Base-by-base conservation (phyloP, 2,888 invertebrate species). In the Bembecia ichneumoniformis region DNA sequence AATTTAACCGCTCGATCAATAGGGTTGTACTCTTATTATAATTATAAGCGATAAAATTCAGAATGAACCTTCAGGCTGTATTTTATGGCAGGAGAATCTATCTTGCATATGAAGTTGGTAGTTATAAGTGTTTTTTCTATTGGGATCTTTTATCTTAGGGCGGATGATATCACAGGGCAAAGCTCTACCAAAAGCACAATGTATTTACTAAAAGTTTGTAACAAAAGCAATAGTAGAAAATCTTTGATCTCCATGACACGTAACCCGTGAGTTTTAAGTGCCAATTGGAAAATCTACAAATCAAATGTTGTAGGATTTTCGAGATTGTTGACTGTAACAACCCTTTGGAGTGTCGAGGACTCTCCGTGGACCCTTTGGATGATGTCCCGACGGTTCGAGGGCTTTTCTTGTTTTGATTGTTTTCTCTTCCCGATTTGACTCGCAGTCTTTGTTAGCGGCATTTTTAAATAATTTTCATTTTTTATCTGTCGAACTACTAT, bases 241-340 rank as follows among this genome's bases (percentile, higher is more conserved):
- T 13, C 40, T 14, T 40, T 9, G 40, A 40, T 44, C 16, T 44
- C 17, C 44, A 44, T 44, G 44, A 44, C 44, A 44, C 44, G 44
- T 44, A 44, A 44, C 40, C 14, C 40, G 14, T 44, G 11, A 13
- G 47, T 3, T 17, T 4, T 7, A 35, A 28, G 43, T 15, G 17
- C 16, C 77, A 81, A 84, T 83, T 70, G 76, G 76, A 74, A 79
- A 81, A 77, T 76, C 73, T 77, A 76, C 75, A 82, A 82, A 82
- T 80, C 79, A 80, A 77, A 74, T 70, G 75, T 76, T 43, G 50
- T 47, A 74, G 80, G 77, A 76, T 73, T 68, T 62, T 69, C 62
- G 66, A 67, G 67, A 58, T 58, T 60, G 54, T 60, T 57, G 72
- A 68, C 71, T 65, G 78, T 76, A 77, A 82, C 84, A 84, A 84